Conservation (phyloP, 2,113 vertebrate species). For the Ondatra zibethicus region DNA sequence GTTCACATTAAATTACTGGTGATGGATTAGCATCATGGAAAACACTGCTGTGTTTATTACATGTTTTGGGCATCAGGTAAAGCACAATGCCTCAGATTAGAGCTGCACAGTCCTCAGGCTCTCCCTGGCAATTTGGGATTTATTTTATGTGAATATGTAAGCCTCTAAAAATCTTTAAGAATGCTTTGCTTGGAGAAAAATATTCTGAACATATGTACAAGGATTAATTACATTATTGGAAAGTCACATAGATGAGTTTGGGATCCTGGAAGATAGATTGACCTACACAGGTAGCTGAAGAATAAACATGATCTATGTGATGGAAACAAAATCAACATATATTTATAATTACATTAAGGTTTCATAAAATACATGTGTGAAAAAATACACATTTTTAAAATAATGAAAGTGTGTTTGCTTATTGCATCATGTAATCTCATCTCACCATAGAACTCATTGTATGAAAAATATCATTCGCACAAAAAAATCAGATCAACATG, state of each 20-base stretch:
- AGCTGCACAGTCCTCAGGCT: neutral
- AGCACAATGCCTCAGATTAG: neutral
- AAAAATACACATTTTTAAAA: slow-evolving; percentile 46
- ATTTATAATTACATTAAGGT: slow-evolving; percentile 55
- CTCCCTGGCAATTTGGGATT: neutral
- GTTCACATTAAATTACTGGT: neutral
- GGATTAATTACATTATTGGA: neutral
- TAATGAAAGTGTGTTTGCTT: slow-evolving; percentile 61
- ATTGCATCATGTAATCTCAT: slow-evolving; percentile 32
- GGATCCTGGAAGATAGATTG: neutral
- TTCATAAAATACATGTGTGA: slow-evolving; percentile 69
- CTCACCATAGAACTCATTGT: slow-evolving; percentile 21
- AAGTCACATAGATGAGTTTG: neutral
- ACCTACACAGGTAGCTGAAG: neutral
- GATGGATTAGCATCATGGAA: neutral
- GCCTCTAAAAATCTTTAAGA: neutral
- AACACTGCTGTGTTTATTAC: neutral
- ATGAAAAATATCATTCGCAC: slow-evolving; percentile 36
- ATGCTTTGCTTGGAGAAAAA: neutral
- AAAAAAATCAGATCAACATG: slow-evolving; percentile 2
- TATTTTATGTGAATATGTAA: neutral
- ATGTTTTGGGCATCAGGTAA: neutral
- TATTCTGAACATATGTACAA: neutral
- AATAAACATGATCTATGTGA: neutral
- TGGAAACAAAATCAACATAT: neutral